Conservation (phyloP, 2,797 vertebrate species). For the Acipenser transmontanus region DNA sequence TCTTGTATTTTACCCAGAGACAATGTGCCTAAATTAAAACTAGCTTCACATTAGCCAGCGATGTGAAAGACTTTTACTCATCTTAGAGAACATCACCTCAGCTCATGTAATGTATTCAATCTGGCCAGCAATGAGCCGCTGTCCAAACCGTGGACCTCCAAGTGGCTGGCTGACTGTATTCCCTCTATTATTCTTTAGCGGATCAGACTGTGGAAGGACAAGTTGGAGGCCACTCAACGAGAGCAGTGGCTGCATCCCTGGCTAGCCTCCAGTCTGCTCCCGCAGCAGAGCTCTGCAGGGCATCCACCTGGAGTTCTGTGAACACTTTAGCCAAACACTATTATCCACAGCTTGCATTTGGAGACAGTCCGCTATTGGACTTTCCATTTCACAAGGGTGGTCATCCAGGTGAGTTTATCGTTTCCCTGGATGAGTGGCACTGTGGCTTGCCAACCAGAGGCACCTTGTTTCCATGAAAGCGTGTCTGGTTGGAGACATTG, state of each 20-base stretch:
- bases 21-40: too few relatives aligned
- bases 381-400: constrained; percentile 60
- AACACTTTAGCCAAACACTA: constrained; percentile 65
- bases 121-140: too few relatives aligned
- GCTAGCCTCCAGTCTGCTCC: constrained; percentile 49
- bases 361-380: constrained; percentile 60
- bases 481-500: too few relatives aligned
- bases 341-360: constrained; percentile 63
- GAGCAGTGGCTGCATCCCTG: constrained; percentile 36
- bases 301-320: constrained; percentile 61
- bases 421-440: neutral
- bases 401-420: constrained; percentile 57
- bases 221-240: constrained; percentile 51
- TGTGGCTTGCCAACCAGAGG: neutral
- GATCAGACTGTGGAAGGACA: constrained; percentile 64
- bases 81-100: too few relatives aligned
- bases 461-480: neutral
- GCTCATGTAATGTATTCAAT: too few relatives aligned
- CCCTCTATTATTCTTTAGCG: constrained; percentile 56
- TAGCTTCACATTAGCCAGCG: too few relatives aligned
- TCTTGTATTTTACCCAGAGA: too few relatives aligned
- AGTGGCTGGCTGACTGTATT: constrained; percentile 53
- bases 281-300: constrained; percentile 59
- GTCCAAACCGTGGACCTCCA: constrained; percentile 26
- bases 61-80: too few relatives aligned